phyloP scores from a whole-genome alignment of 2,888 invertebrate genomes.

The Artemia sinica region DNA sequence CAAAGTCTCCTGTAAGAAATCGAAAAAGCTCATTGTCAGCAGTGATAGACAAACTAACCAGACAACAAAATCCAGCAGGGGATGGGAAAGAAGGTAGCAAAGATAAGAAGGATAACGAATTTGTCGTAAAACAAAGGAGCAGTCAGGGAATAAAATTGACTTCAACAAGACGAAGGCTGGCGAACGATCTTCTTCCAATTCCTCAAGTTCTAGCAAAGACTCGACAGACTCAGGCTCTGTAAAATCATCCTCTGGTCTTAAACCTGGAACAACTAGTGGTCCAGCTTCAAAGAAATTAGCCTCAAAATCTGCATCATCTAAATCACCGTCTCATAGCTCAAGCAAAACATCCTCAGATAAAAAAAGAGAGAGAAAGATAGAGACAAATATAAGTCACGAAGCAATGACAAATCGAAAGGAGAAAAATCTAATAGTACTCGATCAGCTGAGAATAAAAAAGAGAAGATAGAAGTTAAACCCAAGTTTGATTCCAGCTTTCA shows the following conservation, averaged over 20 bases:
- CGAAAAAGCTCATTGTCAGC: slow-evolving; percentile 59
- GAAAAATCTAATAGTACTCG: slow-evolving; percentile 9
- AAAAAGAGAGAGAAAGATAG: slow-evolving; percentile 17
- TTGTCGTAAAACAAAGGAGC: slow-evolving; percentile 52
- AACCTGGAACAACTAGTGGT: slow-evolving; percentile 68
- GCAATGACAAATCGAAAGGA: background rate
- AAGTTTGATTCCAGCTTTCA: slow-evolving; percentile 62
- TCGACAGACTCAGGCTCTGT: slow-evolving; percentile 26
- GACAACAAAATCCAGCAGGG: slow-evolving; percentile 38
- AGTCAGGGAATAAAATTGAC: slow-evolving; percentile 78
- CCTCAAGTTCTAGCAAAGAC: slow-evolving; percentile 29
- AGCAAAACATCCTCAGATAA: slow-evolving; percentile 9
- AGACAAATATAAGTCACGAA: slow-evolving; percentile 12
- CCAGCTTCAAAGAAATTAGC: slow-evolving; percentile 67
- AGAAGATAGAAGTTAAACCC: slow-evolving; percentile 37
- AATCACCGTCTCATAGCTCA: background rate
- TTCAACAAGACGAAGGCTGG: slow-evolving; percentile 51
- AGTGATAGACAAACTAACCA: slow-evolving; percentile 68
- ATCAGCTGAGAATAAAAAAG: background rate
- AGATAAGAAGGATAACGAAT: slow-evolving; percentile 22
- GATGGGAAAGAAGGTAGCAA: slow-evolving; percentile 14
- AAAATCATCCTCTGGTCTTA: slow-evolving; percentile 49
- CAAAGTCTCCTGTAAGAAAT: slow-evolving; percentile 36
- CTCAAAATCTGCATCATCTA: slow-evolving; percentile 34
- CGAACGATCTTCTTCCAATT: slow-evolving; percentile 43